Evolutionary conservation across 37 sponge, comb jelly and placozoan species (phyloP).

Genomic region (Aphrocallistes beatrix): DNA sequence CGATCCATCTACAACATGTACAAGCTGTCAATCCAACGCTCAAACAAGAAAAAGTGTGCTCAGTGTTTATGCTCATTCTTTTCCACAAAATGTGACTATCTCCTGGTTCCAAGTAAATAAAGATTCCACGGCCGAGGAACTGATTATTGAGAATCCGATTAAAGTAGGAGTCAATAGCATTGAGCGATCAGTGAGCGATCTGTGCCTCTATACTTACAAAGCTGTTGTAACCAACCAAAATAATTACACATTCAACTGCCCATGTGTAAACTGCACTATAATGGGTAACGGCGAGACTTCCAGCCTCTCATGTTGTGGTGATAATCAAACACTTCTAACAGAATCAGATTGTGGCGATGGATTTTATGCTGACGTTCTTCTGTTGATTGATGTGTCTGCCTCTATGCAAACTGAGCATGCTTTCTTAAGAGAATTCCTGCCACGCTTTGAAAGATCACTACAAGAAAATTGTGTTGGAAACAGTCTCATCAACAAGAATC

Average conservation of each 20-base stretch:
- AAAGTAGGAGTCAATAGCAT: not conserved
- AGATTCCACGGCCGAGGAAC: not conserved
- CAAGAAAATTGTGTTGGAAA: constrained; percentile 2
- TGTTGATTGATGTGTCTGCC: not conserved
- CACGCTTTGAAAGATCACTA: not conserved
- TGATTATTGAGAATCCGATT: not conserved
- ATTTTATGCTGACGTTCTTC: not conserved
- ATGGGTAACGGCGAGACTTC: not conserved
- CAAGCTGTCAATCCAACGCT: not conserved
- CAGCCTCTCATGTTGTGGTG: not conserved
- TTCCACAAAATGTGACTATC: not conserved
- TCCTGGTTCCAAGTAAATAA: not conserved
- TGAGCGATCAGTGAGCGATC: not conserved
- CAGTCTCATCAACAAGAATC: not conserved
- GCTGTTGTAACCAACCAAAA: not conserved
- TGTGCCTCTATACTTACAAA: not conserved
- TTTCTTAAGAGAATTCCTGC: not conserved
- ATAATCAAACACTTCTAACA: not conserved
- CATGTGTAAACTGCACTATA: not conserved
- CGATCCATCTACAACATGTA: not conserved
- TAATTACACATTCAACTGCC: not conserved
- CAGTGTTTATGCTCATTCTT: not conserved
- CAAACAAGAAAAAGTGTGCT: not conserved
- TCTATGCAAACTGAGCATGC: not conserved
- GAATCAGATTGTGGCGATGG: constrained; percentile 12